Percentiles rank a stretch among this genome's conserved stretches.
These are phyloP conservation scores for Craniophora ligustri DNA, from an alignment of 2,888 invertebrate species.

Conservation along the genomic window DNA sequence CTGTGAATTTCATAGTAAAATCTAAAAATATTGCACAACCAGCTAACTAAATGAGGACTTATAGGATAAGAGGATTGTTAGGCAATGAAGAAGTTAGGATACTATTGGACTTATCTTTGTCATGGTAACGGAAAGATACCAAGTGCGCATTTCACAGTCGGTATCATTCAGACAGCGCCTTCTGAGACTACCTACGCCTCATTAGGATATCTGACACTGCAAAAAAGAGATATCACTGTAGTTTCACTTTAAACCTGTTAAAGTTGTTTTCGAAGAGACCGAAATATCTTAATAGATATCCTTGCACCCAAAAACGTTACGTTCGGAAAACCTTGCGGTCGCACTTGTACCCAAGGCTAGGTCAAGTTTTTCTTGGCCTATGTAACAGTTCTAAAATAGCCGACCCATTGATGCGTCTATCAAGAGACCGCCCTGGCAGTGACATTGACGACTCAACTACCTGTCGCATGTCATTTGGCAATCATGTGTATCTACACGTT, in stretches of 20 bases:
- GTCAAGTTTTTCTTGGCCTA: conserved; percentile 79
- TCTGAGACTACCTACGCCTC: too few species aligned
- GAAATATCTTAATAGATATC: conserved; percentile 25
- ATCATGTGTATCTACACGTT: conserved; percentile 49
- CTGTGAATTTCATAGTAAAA: too few species aligned
- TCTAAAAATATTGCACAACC: too few species aligned
- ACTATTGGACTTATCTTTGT: background rate
- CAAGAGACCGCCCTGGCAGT: conserved; percentile 78
- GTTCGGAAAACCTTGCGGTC: conserved; percentile 48
- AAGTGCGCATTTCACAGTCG: too few species aligned
- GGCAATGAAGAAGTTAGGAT: background rate
- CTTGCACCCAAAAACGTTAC: conserved; percentile 52
- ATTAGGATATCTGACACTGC: too few species aligned
- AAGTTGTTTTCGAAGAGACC: background rate
- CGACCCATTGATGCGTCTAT: conserved; percentile 79
- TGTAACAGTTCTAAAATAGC: conserved; percentile 77
- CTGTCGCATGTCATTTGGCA: conserved; percentile 74
- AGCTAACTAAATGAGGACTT: too few species aligned
- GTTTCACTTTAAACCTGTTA: too few species aligned
- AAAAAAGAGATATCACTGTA: too few species aligned
- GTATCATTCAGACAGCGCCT: too few species aligned
- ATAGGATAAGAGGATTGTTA: too few species aligned
- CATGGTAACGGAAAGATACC: too few species aligned
- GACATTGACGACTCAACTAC: conserved; percentile 78
- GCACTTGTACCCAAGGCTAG: conserved; percentile 64